Percentiles rank a stretch among this genome's conserved stretches.
Evolutionary conservation across 2,888 invertebrate genomes (phyloP).

Genomic region (Eupithecia vulgata): DNA sequence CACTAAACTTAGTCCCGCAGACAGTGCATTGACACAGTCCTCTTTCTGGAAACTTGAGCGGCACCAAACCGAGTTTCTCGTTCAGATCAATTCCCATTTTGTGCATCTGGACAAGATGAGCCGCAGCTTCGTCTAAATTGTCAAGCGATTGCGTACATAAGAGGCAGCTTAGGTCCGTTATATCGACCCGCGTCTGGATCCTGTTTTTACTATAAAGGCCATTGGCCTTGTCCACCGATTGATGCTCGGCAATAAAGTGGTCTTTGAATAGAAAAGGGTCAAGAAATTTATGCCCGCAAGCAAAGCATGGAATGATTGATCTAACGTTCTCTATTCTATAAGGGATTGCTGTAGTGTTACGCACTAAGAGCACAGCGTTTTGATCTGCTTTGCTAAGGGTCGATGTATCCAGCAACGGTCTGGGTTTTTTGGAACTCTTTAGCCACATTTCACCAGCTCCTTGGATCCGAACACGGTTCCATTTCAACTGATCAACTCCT

Average conservation of each 20-base stretch:
- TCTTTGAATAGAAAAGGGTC: conserved; percentile 37
- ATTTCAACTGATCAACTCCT: neutral
- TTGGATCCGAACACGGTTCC: neutral
- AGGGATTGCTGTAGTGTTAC: conserved; percentile 29
- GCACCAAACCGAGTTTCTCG: conserved; percentile 27
- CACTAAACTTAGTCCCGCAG: conserved; percentile 12
- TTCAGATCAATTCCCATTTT: conserved; percentile 23
- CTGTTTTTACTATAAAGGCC: conserved; percentile 24
- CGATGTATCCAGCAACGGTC: neutral
- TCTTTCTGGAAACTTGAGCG: conserved; percentile 20
- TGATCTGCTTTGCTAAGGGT: neutral
- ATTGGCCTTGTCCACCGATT: conserved; percentile 31
- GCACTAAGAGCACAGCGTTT: conserved; percentile 24
- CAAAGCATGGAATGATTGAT: conserved; percentile 23
- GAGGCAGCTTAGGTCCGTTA: conserved; percentile 37
- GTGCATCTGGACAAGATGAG: conserved; percentile 31
- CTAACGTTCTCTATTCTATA: conserved; percentile 8
- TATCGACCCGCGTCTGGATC: conserved; percentile 34
- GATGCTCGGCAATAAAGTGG: conserved; percentile 39
- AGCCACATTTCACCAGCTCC: conserved; percentile 4
- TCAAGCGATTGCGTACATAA: conserved; percentile 26
- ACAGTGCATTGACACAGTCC: conserved; percentile 17
- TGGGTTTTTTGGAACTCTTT: neutral
- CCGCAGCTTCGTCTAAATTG: conserved; percentile 28
- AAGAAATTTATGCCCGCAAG: conserved; percentile 16